Percentiles rank a stretch among this genome's conserved stretches.
Evolutionary conservation across 2,113 vertebrate species (phyloP).

Genomic region (Caranx melampygus): DNA sequence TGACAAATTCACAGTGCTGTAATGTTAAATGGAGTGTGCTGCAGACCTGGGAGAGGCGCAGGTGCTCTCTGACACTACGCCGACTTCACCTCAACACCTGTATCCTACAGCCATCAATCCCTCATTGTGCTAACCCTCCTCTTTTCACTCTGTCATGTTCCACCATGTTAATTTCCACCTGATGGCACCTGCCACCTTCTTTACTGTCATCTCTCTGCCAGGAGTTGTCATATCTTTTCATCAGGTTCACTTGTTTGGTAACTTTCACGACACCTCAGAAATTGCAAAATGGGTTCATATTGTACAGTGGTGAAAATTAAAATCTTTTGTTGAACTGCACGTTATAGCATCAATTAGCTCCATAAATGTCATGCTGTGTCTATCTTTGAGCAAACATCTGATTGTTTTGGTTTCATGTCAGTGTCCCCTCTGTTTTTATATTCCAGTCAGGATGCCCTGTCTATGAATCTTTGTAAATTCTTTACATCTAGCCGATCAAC

Average conservation of each 20-base stretch:
- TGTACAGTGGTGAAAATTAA: not conserved
- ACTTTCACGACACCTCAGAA: not conserved
- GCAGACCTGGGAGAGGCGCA: slow-evolving; percentile 54
- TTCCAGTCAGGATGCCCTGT: not conserved
- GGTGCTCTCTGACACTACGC: slow-evolving; percentile 65
- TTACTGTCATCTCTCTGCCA: slow-evolving; percentile 28
- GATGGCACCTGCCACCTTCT: slow-evolving; percentile 46
- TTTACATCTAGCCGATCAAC: not conserved
- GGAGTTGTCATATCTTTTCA: slow-evolving; percentile 10
- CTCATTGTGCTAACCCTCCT: slow-evolving; percentile 18
- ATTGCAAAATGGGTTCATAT: not conserved
- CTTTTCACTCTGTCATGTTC: slow-evolving; percentile 57
- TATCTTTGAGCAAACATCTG: not conserved
- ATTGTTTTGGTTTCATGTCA: not conserved
- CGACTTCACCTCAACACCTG: slow-evolving; percentile 50
- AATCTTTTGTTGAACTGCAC: not conserved
- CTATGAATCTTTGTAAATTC: not conserved
- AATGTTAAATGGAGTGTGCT: slow-evolving; percentile 75
- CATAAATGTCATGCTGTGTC: not conserved
- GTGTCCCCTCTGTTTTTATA: not conserved
- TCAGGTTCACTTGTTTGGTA: slow-evolving; percentile 1
- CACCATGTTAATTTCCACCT: slow-evolving; percentile 51
- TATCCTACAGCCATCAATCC: slow-evolving; percentile 43
- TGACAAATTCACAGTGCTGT: slow-evolving; percentile 67
- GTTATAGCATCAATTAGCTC: not conserved